These are phyloP conservation scores for Hyperoplus lanceolatus DNA, from an alignment of 2,797 vertebrate genomes.

Conservation along the genomic window DNA sequence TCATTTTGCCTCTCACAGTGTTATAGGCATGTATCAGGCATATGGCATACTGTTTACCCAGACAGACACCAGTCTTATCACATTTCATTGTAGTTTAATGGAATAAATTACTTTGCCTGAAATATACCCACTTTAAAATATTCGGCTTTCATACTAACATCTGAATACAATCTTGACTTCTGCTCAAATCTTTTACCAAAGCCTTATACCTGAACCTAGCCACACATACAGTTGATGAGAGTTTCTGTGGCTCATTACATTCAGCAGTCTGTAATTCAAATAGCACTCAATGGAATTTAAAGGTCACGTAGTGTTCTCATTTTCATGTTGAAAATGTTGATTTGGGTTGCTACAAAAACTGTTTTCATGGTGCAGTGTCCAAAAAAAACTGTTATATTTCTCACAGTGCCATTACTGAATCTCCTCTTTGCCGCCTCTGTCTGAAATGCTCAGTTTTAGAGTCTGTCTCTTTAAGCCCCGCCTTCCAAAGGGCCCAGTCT, in stretches of 20 bases:
- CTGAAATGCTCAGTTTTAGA: too few relatives aligned
- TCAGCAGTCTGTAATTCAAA: not conserved
- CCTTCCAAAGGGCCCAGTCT: too few relatives aligned
- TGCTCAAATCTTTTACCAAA: not conserved
- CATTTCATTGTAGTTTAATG: not conserved
- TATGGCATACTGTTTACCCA: not conserved
- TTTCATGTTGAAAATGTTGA: too few relatives aligned
- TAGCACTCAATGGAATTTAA: not conserved
- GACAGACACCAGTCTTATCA: not conserved
- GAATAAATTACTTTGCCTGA: not conserved
- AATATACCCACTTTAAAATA: not conserved
- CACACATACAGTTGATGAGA: not conserved
- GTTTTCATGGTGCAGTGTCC: too few relatives aligned
- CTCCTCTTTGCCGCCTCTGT: too few relatives aligned
- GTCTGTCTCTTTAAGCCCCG: too few relatives aligned
- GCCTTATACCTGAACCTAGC: not conserved
- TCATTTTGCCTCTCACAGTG: too few relatives aligned
- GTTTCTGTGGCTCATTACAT: not conserved
- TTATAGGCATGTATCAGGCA: too few relatives aligned
- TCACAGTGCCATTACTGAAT: too few relatives aligned
- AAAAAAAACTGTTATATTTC: too few relatives aligned
- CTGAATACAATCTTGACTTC: not conserved
- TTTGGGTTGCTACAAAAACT: too few relatives aligned
- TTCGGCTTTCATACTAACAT: not conserved
- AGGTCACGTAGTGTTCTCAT: not conserved